Evolutionary conservation across 1,140 invertebrate species (phyloP).

Genomic region (Colletes latitarsis): DNA sequence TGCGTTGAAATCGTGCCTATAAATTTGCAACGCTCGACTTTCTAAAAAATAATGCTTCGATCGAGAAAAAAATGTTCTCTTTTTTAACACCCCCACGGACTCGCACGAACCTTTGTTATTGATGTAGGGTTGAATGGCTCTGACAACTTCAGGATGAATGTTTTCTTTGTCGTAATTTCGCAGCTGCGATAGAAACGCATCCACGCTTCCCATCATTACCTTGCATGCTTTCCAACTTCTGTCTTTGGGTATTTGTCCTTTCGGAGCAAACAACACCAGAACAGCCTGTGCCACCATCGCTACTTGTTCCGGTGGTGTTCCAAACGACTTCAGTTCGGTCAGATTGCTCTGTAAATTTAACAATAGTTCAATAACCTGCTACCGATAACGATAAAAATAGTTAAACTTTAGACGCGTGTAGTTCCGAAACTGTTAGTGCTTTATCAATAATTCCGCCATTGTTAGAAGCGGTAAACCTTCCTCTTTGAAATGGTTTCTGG

Average conservation of each 20-base stretch:
- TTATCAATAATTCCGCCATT: too few species aligned
- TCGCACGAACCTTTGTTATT: slow-evolving; percentile 72
- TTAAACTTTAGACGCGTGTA: background rate
- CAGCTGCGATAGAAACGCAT: slow-evolving; percentile 92
- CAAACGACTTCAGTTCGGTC: slow-evolving; percentile 97
- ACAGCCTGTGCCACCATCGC: slow-evolving; percentile 93
- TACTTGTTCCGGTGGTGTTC: slow-evolving; percentile 90
- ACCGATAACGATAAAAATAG: background rate
- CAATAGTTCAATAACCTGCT: background rate
- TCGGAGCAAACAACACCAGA: slow-evolving; percentile 91
- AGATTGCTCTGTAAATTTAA: slow-evolving; percentile 85
- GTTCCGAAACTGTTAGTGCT: too few species aligned
- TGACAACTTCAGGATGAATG: slow-evolving; percentile 93
- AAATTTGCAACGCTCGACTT: too few species aligned
- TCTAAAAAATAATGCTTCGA: too few species aligned
- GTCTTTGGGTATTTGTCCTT: slow-evolving; percentile 95
- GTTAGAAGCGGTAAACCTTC: too few species aligned
- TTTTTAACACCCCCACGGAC: too few species aligned
- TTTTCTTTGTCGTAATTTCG: slow-evolving; percentile 97
- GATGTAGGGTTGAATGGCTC: slow-evolving; percentile 84
- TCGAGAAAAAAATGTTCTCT: too few species aligned
- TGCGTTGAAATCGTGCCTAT: too few species aligned
- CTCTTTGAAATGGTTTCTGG: too few species aligned
- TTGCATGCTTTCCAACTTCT: slow-evolving; percentile 96
- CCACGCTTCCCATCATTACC: slow-evolving; percentile 91